Percentiles rank a stretch among this genome's conserved stretches.
Evolutionary conservation across 2,113 vertebrate species (phyloP).

Genomic region (Anarhynchus alexandrinus): DNA sequence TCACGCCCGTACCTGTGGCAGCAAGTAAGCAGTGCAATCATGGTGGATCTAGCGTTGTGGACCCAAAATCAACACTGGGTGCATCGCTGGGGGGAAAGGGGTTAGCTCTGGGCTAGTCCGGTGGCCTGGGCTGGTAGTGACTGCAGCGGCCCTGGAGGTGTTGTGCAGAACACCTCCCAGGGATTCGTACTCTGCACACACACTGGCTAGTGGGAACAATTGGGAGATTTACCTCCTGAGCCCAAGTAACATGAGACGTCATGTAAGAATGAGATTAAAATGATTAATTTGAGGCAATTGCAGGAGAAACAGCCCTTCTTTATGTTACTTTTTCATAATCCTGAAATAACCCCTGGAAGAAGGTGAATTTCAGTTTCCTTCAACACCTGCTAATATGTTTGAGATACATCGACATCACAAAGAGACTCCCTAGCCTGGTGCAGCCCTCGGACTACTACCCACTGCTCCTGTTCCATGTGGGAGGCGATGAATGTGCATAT

Average conservation of each 20-base stretch:
- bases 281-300: conserved; percentile 5
- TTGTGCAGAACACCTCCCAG: background rate
- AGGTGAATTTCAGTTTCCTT: background rate
- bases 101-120: background rate
- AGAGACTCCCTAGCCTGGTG: too few species aligned
- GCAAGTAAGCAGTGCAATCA: background rate
- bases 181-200: background rate
- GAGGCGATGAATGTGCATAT: too few species aligned
- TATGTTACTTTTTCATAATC: conserved; percentile 23
- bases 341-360: conserved; percentile 2
- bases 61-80: background rate
- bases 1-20: background rate
- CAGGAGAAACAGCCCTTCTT: conserved; percentile 7
- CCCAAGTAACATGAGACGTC: background rate
- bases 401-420: too few species aligned
- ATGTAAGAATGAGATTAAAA: conserved; percentile 34
- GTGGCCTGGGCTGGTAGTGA: background rate
- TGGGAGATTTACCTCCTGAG: background rate
- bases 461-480: too few species aligned
- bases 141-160: background rate
- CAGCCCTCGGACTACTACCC: too few species aligned
- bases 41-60: fast-evolving
- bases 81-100: background rate
- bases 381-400: conserved; percentile 30
- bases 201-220: background rate